Base-by-base conservation (phyloP, 2,113 vertebrate genomes). In the Oncorhynchus clarkii region DNA sequence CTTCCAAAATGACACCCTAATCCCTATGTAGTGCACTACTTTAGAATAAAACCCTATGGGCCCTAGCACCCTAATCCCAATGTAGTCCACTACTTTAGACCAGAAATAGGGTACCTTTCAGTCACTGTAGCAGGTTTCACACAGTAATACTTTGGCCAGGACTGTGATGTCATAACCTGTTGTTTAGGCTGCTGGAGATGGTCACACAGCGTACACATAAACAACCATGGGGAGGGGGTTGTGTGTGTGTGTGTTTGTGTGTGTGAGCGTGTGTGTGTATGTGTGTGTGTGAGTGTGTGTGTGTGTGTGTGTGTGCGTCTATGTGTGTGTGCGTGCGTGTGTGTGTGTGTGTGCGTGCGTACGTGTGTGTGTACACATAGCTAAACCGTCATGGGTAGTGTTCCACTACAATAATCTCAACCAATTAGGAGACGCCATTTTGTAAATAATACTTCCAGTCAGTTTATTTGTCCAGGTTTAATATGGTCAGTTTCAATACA, bases 381-480 rank as follows among this genome's bases (percentile, higher is more conserved):
- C 31, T 31, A 31, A 31, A 31, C 31, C 31, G 81, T 86, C 84
- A 85, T 84, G 82, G 79, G 85, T 78, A 77, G 76, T 80, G 75
- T 70, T 80, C 76, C 68, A 80, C 76, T 71, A 83, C 85, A 87
- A 83, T 87, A 84, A 70, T 78, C 70, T 74, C 48, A 14, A 67
- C 73, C 76, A 85, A 86, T 71, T 34, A 7, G 49, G 54, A 45
- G 74, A 77, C 39, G 54, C 73, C 45, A 54, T 29, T 64, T 74
- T 78, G 79, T 83, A 88, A 91, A 86, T 79, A 34, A 34, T 51
- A 80, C 71, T 82, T 84, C 68, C 73, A 57, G 67, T 12, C 67
- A 27, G 89, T 89, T 89, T 89, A 7, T 69, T 90, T 88, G 80
- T 88, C 59, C 72, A 24, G 27, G 65, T 77, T 27, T 31, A 22